Conservation (phyloP, 2,113 vertebrate species). For the Dasypus novemcinctus region DNA sequence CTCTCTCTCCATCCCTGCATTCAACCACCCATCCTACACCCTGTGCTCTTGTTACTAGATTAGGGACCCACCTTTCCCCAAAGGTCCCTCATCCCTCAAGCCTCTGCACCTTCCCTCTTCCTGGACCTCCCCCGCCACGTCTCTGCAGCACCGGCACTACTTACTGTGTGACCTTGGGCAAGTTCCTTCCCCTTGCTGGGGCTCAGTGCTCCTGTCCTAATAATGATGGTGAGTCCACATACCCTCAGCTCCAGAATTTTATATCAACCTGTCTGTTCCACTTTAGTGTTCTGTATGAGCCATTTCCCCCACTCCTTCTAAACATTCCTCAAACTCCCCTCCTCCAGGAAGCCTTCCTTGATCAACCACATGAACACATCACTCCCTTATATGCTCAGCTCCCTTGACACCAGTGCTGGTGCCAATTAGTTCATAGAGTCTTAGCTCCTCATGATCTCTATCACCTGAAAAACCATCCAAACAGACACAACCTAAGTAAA, state of each 20-base stretch:
- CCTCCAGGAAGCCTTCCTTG: neutral
- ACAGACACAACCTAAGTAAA: neutral
- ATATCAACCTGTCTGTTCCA: neutral
- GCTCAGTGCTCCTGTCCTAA: neutral
- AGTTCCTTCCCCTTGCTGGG: neutral
- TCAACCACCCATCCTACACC: neutral
- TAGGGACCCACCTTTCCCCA: neutral
- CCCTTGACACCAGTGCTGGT: neutral
- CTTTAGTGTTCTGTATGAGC: neutral
- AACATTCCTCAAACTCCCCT: neutral
- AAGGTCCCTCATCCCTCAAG: neutral
- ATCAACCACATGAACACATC: neutral
- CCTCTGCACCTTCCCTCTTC: neutral
- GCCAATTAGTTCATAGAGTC: neutral
- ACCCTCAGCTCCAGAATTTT: neutral
- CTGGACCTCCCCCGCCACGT: neutral
- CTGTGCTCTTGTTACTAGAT: neutral
- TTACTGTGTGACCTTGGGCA: neutral
- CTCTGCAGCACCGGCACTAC: neutral
- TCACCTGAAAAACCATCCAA: neutral
- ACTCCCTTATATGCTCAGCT: neutral
- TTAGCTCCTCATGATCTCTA: neutral
- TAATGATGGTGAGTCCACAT: neutral
- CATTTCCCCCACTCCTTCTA: neutral
- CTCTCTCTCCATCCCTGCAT: neutral